A percentile compares a stretch with the other conserved stretches of the same genome.
These are phyloP conservation scores for Scleropages formosus DNA, from an alignment of 2,797 vertebrate species.

Conservation along the genomic window DNA sequence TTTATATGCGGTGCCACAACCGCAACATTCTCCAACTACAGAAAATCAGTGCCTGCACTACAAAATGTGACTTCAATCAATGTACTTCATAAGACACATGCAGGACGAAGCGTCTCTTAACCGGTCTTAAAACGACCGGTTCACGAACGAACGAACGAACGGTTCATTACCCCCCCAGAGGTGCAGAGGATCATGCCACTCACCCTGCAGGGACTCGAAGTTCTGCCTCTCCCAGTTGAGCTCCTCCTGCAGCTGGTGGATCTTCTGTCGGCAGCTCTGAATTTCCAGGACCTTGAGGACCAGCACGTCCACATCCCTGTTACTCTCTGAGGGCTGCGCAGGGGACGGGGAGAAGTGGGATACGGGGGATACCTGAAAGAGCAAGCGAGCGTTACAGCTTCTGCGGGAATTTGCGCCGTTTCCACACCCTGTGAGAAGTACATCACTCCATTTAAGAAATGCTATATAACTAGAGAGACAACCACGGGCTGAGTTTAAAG, in stretches of 20 bases:
- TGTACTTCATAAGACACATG: too few species aligned
- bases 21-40: too few species aligned
- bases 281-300: constrained; percentile 63
- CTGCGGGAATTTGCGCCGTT: neutral
- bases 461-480: neutral
- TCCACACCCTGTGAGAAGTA: neutral
- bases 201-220: constrained; percentile 61
- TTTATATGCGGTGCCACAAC: too few species aligned
- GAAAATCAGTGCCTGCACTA: too few species aligned
- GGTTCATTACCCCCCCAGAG: too few species aligned
- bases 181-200: neutral
- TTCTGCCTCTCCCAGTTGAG: constrained; percentile 72
- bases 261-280: constrained; percentile 61
- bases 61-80: too few species aligned
- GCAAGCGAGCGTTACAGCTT: neutral
- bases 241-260: constrained; percentile 68
- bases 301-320: constrained; percentile 59
- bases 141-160: too few species aligned
- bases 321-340: constrained; percentile 23
- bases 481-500: neutral
- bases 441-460: neutral
- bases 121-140: too few species aligned
- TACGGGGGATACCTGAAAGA: neutral
- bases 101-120: too few species aligned
- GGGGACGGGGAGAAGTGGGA: neutral